phyloP scores from a whole-genome alignment of 2,888 invertebrate genomes.

The Lepidocyrtoides sp. region DNA sequence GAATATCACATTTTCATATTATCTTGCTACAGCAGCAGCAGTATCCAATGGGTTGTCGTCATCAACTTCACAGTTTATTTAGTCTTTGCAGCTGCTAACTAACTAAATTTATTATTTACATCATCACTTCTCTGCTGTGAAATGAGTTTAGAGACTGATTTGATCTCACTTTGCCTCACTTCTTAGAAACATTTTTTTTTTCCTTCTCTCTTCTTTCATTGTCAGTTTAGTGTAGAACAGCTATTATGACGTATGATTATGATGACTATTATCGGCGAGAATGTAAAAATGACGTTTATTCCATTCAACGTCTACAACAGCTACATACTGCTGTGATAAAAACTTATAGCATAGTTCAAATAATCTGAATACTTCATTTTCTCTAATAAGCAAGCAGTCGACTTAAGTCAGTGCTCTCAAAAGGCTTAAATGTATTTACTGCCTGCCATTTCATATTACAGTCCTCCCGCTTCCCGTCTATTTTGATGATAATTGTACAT shows the following conservation, averaged over 20 bases:
- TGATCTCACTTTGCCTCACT: neutral
- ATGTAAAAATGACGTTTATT: neutral
- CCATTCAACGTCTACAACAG: neutral
- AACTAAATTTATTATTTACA: slow-evolving; percentile 21
- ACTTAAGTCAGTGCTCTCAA: neutral
- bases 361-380: neutral
- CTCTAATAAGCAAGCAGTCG: slow-evolving; percentile 9
- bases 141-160: slow-evolving; percentile 38
- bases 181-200: neutral
- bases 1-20: neutral
- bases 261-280: neutral
- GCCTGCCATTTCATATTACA: too few relatives aligned
- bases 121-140: slow-evolving; percentile 17
- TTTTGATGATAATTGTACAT: neutral
- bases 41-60: neutral
- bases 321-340: too few relatives aligned
- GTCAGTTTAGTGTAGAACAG: neutral
- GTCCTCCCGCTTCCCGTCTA: neutral
- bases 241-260: neutral
- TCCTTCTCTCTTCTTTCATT: neutral
- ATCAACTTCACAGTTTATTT: neutral
- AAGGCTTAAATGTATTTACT: too few relatives aligned
- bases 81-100: neutral
- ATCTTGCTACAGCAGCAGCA: neutral
- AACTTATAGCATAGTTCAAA: neutral